Base-by-base conservation (phyloP, 2,797 vertebrate genomes). In the Poeciliopsis turneri region DNA sequence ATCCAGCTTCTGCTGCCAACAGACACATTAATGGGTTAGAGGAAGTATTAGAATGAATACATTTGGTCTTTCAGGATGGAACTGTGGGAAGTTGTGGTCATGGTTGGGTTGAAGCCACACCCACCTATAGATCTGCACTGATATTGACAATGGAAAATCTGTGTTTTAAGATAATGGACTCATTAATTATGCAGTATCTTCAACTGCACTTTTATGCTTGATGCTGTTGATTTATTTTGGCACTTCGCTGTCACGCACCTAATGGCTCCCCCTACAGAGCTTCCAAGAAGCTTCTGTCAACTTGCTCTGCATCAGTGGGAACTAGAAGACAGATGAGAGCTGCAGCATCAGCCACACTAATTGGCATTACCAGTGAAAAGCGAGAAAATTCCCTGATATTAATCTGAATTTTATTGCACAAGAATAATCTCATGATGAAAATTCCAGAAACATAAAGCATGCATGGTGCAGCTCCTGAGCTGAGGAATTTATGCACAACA, bases 131-230 rank as follows among this genome's bases (percentile, higher is more conserved):
- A 74, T 78, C 43, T 74, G 68, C 49, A 11, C 43, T 71, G 25
- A 13, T 33, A 70, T 25, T 18, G 6, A 53, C 33, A 41, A 55
- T 55, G 45, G 49, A 57, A 55, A 74, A 46, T 30, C 46, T 64
- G 73, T 82, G 76, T 23, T 69, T 33, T 47, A 25, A 81, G 76
- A 82, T 88, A 87, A 88, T 84, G 83, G 85, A 64, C 16, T 84
- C 74, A 84, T 84, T 51, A 89, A 86, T 89, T 89, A 89, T 90
- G 85, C 71, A 89, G 41, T 69, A 45, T 59, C 83, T 87, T 86
- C 80, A 78, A 82, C 53, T 72, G 83, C 84, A 87, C 83, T 86
- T 83, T 79, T 69, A 80, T 81, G 69, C 76, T 47, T 76, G 71
- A 83, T 64, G 77, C 45, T 1, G 59, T 55, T 70, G 84, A 84